phyloP scores from a whole-genome alignment of 2,113 vertebrate species.

The Hystrix cristata region DNA sequence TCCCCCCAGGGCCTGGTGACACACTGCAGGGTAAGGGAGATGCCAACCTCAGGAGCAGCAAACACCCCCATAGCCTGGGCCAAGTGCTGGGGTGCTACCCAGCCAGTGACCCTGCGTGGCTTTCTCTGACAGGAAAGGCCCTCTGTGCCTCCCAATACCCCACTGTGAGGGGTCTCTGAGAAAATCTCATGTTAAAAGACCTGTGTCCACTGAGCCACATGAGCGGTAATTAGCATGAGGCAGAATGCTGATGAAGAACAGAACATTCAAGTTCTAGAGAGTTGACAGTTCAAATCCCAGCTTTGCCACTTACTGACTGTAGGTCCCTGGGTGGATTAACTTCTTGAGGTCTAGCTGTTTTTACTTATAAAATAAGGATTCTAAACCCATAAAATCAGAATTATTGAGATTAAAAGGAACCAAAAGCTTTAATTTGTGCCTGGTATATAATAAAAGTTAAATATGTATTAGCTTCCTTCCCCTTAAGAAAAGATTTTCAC shows the following conservation, averaged over 20 bases:
- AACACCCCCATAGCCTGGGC: background rate
- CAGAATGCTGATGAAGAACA: background rate
- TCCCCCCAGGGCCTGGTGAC: background rate
- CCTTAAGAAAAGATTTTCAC: background rate
- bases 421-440: background rate
- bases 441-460: background rate
- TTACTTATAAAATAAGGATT: background rate
- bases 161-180: background rate
- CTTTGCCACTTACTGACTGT: rapidly evolving
- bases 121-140: too few species aligned
- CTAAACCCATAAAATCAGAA: background rate
- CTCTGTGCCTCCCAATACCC: rapidly evolving
- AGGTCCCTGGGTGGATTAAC: background rate
- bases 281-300: background rate
- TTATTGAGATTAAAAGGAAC: background rate
- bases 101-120: background rate
- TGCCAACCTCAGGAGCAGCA: background rate
- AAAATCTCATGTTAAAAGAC: background rate
- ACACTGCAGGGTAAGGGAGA: background rate
- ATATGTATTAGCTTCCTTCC: background rate
- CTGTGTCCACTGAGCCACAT: background rate
- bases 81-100: background rate
- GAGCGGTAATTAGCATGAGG: background rate
- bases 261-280: background rate
- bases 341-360: background rate